phyloP scores from a whole-genome alignment of 2,888 invertebrate species.

The Eupelmus urozonus region DNA sequence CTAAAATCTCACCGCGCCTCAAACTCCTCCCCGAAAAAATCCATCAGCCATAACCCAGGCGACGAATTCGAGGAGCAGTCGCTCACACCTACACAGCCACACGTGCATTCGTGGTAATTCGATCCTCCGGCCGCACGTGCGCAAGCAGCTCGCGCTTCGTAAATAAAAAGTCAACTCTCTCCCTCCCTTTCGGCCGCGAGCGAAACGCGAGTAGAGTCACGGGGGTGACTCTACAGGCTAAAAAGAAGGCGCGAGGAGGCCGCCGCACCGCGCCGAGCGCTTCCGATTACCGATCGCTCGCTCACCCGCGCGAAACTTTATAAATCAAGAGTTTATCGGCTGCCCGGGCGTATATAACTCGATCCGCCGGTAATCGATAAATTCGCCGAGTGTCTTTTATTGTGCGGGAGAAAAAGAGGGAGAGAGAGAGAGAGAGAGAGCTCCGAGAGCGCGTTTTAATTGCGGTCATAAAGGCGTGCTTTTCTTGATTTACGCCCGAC shows the following conservation, averaged over 20 bases:
- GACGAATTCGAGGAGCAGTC: conserved; percentile 11
- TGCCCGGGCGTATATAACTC: conserved; percentile 19
- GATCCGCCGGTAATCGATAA: conserved; percentile 46
- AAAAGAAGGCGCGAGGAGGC: not conserved
- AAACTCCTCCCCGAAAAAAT: no score
- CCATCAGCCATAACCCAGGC: no score
- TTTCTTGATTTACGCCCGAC: conserved; percentile 42
- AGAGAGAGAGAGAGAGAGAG: no score
- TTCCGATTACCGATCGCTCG: conserved; percentile 40
- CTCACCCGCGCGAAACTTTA: conserved; percentile 15
- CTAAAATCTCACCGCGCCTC: no score
- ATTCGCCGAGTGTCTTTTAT: conserved; percentile 33
- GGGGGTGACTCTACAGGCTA: no score
- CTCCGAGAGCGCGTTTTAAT: conserved; percentile 43
- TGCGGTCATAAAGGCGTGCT: conserved; percentile 35
- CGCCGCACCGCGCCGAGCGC: not conserved
- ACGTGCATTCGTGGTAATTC: conserved; percentile 24
- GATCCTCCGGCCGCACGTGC: conserved; percentile 22
- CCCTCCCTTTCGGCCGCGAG: no score
- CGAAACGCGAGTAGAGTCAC: not conserved
- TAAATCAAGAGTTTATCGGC: conserved; percentile 41
- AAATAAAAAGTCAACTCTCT: conserved; percentile 35
- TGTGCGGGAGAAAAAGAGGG: no score
- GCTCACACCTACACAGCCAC: no score
- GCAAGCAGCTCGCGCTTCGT: conserved; percentile 36